Evolutionary conservation across 1,140 invertebrate species (phyloP).

Genomic region (Trachymyrmex septentrionalis): DNA sequence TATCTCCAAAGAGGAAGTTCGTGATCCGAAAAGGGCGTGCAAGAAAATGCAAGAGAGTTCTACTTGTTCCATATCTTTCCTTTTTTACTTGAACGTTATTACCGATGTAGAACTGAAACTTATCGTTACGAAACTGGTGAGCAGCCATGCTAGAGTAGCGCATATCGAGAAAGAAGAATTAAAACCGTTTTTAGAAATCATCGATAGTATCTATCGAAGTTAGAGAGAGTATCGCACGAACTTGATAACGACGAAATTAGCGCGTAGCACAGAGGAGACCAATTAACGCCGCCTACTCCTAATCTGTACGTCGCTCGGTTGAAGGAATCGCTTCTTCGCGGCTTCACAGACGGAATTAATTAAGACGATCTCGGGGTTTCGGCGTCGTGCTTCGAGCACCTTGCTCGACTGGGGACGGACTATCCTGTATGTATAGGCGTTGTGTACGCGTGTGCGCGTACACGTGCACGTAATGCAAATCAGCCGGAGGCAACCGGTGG

Average conservation of each 20-base stretch:
- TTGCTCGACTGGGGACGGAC: constrained; percentile 12
- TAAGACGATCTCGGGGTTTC: constrained; percentile 46
- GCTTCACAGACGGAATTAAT: constrained; percentile 59
- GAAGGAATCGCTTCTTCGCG: constrained; percentile 51
- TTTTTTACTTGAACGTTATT: background rate
- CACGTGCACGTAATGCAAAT: constrained; percentile 53
- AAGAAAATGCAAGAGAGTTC: background rate
- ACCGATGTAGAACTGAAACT: background rate
- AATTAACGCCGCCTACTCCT: constrained; percentile 46
- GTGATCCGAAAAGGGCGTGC: background rate
- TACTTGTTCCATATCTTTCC: background rate
- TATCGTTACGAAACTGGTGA: background rate
- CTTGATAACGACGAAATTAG: constrained; percentile 36
- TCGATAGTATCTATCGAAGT: background rate
- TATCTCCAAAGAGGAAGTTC: background rate
- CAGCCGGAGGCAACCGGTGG: constrained; percentile 44
- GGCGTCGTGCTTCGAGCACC: background rate
- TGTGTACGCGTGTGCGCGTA: background rate
- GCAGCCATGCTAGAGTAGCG: background rate
- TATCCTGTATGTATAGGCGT: background rate
- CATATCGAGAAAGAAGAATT: background rate
- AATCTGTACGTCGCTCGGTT: constrained; percentile 47
- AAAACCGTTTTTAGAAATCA: background rate
- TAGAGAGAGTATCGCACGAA: background rate
- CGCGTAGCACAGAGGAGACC: constrained; percentile 1